These are phyloP conservation scores for Coracopsis vasa DNA, from an alignment of 2,113 vertebrate genomes.

Conservation along the genomic window DNA sequence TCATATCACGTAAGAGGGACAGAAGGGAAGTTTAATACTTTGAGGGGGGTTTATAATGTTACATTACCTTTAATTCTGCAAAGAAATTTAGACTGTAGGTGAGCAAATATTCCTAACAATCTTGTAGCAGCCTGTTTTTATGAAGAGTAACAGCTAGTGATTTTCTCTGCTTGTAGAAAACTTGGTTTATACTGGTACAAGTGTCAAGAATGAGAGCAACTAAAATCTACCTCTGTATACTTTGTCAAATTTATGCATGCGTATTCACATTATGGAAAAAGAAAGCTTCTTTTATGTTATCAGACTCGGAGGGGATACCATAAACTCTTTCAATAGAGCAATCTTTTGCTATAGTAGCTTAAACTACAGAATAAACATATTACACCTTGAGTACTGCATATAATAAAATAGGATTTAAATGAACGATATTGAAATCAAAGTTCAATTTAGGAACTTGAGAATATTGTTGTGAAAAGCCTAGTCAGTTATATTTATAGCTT, in stretches of 20 bases:
- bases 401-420: slow-evolving; percentile 42
- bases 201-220: neutral
- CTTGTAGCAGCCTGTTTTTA: neutral
- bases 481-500: slow-evolving; percentile 13
- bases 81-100: neutral
- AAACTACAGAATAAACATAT: neutral
- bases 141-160: neutral
- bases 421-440: slow-evolving; percentile 8
- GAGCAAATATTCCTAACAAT: neutral
- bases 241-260: neutral
- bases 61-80: neutral
- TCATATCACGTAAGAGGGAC: neutral
- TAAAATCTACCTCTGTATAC: neutral
- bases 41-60: neutral
- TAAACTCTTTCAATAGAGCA: slow-evolving; percentile 8
- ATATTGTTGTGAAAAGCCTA: neutral
- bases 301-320: neutral
- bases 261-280: neutral
- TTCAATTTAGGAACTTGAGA: neutral
- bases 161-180: neutral
- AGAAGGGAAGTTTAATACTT: neutral
- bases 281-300: neutral
- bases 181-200: neutral
- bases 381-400: neutral
- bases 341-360: neutral